Evolutionary conservation across 1,140 invertebrate species (phyloP), one percentile per base, ranked within the genome.

Genomic region (Drosophila kohkoa): DNA sequence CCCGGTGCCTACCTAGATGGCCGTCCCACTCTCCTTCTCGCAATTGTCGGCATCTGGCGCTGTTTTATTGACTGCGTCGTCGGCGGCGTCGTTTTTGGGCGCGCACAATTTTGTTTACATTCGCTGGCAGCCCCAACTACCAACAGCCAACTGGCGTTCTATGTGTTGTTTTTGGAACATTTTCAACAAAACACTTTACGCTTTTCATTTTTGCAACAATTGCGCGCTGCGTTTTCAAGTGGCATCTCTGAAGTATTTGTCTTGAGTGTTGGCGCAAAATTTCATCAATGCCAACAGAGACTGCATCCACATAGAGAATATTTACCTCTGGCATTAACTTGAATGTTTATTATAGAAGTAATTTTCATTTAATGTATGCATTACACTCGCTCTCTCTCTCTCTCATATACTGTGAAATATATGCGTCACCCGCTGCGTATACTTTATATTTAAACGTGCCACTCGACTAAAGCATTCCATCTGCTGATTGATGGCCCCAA

Each of bases 101-200:
- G 35, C 67, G 35, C 67, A 43, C 49, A 54, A 54, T 71, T 72
- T 76, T 87, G 80, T 87, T 87, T 87, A 80, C 83, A 77, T 80
- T 86, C 63, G 43, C 10, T 54, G 32, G 52, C 75, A 64, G 63
- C 25, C 43, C 7, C 48, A 25, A 32, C 30, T 32, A 32, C 30
- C 30, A 3, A 32, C 4, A n/a, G n/a, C n/a, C n/a, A n/a, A 32
- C 48, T 52, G 46, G 13, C 8, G 20, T 69, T 65, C 45, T 49
- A 58, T 70, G 32, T 79, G 80, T 89, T 88, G 85, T 89, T 88
- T 89, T 88, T 89, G 85, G 83, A 89, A 77, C 82, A 83, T 80
- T 88, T 88, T 88, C 85, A 88, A 89, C 83, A 88, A 88, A 88
- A 89, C 83, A 88, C 83, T 87, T 83, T 89, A 88, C 82, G 73